Base-by-base conservation (phyloP, 2,888 invertebrate species). In the Nomada fucata region DNA sequence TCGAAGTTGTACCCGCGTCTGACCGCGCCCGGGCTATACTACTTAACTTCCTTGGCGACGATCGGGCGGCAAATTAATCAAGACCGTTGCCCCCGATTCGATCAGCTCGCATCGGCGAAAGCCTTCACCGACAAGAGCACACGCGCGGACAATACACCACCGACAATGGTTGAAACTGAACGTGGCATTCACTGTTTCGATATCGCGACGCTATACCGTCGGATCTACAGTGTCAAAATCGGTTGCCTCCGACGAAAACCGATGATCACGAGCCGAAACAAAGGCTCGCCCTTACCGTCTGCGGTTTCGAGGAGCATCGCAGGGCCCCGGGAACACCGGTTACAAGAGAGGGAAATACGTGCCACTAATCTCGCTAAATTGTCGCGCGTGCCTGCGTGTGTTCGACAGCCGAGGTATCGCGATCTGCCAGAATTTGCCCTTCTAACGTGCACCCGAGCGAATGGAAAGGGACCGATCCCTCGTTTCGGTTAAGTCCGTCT, bases 331-430 rank as follows among this genome's bases (percentile, higher is more conserved):
- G 63, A 68, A 67, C 65, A 65, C 23, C 57, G 65, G 44, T 60
- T 72, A 76, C 76, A 57, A 69, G 61, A 70, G 65, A 76, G 76
- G 82, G 76, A 83, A 76, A 69, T 76, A 73, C 73, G 52, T 61
- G 72, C 64, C 65, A 69, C 72, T 82, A 82, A 83, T 83, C 82
- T 73, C 44, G 70, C 65, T 42, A 76, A 83, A 83, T 83, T 76
- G 76, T 71, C 26, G 69, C 13, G 73, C 64, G 29, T 29, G 47
- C 42, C 13, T 55, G 65, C 68, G 59, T 60, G 72, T 61, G 29
- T 20, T 29, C 53, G 26, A 26, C 42, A 10, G 18, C 36, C 13
- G 52, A 72, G 76, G 75, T 82, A 82, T 70, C 76, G 59, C 13
- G 71, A 76, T 65, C 53, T 26, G 2, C 52, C 55, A n/a, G 59